Evolutionary conservation across 2,797 vertebrate species (phyloP), one percentile per base, ranked within the genome.

Genomic region (Pampus argenteus): DNA sequence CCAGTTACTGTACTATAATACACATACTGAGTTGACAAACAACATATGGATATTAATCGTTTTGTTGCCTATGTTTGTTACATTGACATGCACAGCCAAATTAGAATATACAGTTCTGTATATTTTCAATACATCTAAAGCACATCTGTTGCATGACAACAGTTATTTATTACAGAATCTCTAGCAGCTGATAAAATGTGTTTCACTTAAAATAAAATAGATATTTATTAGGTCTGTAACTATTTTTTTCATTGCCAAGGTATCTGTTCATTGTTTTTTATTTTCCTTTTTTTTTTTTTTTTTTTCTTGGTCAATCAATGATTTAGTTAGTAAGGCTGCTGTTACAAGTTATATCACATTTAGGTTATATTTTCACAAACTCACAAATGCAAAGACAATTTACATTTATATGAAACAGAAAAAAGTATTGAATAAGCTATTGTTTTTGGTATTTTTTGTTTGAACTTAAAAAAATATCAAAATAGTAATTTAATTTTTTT

Each of bases 41-140:
- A 61, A 38, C 63, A 56, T 48, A 64, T 63, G 36, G 59, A 29
- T 47, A 9, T 38, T 70, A 50, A 64, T 74, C n/a, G 55, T 47
- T 51, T 57, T 38, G 29, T 49, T 62, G 66, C 44, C 8, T 38
- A 29, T 50, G 4, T 60, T 61, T 72, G 29, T 42, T 52, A 65
- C 47, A n/a, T n/a, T n/a, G 25, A 71, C 25, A 25, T 62, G 22
- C 50, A 36, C 54, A 66, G 52, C 48, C 29, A 20, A 10, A 25
- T 47, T 28, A 18, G 23, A 56, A 44, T 59, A 9, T 47, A 57
- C 40, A 17, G 14, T 54, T 69, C 22, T 22, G 23, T 63, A 17
- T 25, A 23, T 42, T 74, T 57, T 66, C 31, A 60, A 3, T 5
- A 10, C 34, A 54, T 56, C 34, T 22, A 11, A 9, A 50, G 9